Evolutionary conservation across 2,113 vertebrate species (phyloP).

Genomic region (Tragulus kanchil): DNA sequence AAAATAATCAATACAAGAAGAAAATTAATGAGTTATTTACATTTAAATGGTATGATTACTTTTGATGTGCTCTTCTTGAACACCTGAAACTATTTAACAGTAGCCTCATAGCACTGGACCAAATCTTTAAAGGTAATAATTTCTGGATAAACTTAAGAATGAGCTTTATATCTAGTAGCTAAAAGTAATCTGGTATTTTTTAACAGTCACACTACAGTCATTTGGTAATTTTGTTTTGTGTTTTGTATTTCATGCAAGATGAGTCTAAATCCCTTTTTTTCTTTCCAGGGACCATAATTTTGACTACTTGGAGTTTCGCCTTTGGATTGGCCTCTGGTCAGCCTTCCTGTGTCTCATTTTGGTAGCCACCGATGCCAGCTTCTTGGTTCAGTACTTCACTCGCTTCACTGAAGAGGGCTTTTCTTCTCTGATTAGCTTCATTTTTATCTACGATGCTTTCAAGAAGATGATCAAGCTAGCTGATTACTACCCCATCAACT

Average conservation of each 20-base stretch:
- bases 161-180: neutral
- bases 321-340: slow-evolving; percentile 99
- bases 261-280: neutral
- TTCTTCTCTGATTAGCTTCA: slow-evolving; percentile 98
- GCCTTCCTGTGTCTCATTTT: slow-evolving; percentile 95
- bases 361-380: slow-evolving; percentile 97
- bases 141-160: neutral
- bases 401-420: slow-evolving; percentile 99
- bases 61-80: neutral
- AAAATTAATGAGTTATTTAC: neutral
- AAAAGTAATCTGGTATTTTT: slow-evolving; percentile 14
- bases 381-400: slow-evolving; percentile 98
- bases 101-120: neutral
- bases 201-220: neutral
- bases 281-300: slow-evolving; percentile 93
- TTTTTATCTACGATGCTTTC: slow-evolving; percentile 99
- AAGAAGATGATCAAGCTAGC: slow-evolving; percentile 99
- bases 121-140: neutral
- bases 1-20: neutral
- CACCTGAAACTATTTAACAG: neutral
- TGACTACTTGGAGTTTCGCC: slow-evolving; percentile 98
- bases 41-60: neutral
- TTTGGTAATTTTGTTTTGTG: neutral
- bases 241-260: neutral
- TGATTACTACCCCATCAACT: slow-evolving; percentile 96